These are phyloP conservation scores for Dryadula phaetusa DNA, from an alignment of 2,888 invertebrate species.

Conservation along the genomic window DNA sequence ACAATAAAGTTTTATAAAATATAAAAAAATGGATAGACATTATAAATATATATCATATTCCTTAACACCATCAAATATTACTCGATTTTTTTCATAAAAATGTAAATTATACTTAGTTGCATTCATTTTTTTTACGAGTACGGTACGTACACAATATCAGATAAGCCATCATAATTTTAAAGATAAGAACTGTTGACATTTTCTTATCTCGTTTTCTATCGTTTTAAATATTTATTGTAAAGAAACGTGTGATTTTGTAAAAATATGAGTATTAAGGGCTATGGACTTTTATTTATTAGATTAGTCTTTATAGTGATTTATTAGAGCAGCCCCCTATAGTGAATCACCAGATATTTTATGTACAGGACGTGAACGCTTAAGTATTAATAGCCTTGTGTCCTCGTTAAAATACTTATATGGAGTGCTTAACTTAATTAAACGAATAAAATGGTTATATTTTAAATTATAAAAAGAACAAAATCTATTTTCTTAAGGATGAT, in stretches of 20 bases:
- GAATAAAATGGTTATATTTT: slow-evolving; percentile 6
- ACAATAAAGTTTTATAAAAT: too few species aligned
- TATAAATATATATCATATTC: not conserved
- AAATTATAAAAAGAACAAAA: too few species aligned
- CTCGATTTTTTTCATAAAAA: not conserved
- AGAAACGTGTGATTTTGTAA: not conserved
- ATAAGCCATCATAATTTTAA: slow-evolving; percentile 33
- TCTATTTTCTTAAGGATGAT: too few species aligned
- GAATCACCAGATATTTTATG: slow-evolving; percentile 38
- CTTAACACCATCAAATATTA: not conserved
- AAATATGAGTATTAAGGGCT: slow-evolving; percentile 7
- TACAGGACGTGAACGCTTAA: slow-evolving; percentile 35
- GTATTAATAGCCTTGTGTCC: slow-evolving; percentile 25
- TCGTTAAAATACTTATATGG: slow-evolving; percentile 21
- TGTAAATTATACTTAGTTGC: not conserved
- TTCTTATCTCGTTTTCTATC: slow-evolving; percentile 35
- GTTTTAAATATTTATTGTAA: not conserved
- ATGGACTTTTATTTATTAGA: slow-evolving; percentile 27
- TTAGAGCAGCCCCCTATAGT: slow-evolving; percentile 36
- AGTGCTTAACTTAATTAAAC: slow-evolving; percentile 22
- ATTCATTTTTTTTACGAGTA: not conserved
- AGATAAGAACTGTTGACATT: slow-evolving; percentile 36
- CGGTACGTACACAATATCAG: slow-evolving; percentile 25
- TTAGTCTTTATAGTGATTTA: slow-evolving; percentile 36
- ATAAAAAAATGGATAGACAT: not conserved